Conservation (phyloP, 1,140 invertebrate genomes). For the Saxidomus purpurata region DNA sequence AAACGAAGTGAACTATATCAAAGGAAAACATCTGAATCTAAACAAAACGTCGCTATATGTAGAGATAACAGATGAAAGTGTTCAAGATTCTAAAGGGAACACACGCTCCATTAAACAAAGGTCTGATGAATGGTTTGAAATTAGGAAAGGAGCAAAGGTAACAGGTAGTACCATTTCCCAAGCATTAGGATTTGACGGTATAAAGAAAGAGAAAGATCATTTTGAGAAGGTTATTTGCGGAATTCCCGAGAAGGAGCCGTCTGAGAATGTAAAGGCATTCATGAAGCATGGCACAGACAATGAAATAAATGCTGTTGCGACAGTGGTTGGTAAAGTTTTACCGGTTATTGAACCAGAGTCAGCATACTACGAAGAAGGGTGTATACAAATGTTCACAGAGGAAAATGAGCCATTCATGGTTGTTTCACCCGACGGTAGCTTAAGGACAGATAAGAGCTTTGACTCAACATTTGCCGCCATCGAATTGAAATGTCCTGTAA, state of each 20-base stretch:
- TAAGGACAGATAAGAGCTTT: not conserved
- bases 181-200: slow-evolving; percentile 37
- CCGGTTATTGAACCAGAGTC: slow-evolving; percentile 39
- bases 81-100: not conserved
- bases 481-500: slow-evolving; percentile 62
- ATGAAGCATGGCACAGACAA: slow-evolving; percentile 50
- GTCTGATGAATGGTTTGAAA: slow-evolving; percentile 27
- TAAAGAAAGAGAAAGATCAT: slow-evolving; percentile 50
- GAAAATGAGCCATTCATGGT: slow-evolving; percentile 21
- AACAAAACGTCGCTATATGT: not conserved
- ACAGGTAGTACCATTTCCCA: slow-evolving; percentile 62
- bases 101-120: slow-evolving; percentile 9
- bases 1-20: not conserved
- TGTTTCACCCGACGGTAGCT: slow-evolving; percentile 63
- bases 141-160: slow-evolving; percentile 39
- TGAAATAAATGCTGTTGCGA: slow-evolving; percentile 62
- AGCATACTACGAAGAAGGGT: slow-evolving; percentile 63
- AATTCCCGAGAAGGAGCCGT: slow-evolving; percentile 38
- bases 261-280: not conserved
- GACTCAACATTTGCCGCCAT: not conserved
- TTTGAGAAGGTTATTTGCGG: slow-evolving; percentile 64
- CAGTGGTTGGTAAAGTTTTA: slow-evolving; percentile 40
- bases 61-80: not conserved
- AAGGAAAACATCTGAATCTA: not conserved
- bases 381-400: not conserved